Conservation (phyloP, 2,797 vertebrate genomes). For the Helostoma temminkii region DNA sequence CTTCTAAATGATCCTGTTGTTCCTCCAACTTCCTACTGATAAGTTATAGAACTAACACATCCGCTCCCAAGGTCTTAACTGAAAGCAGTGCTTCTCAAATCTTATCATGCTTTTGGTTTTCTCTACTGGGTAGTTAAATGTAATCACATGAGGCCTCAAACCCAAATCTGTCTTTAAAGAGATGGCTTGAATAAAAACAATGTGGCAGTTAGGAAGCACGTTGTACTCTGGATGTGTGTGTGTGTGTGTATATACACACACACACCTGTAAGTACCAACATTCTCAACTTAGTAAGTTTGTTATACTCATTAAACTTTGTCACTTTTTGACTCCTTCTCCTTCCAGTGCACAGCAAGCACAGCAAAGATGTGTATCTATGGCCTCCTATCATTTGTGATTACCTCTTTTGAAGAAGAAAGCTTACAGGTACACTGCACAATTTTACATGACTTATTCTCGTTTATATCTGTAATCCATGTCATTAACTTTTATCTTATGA, state of each 20-base stretch:
- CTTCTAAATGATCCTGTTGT: neutral
- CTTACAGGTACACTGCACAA: conserved; percentile 88
- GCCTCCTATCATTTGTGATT: conserved; percentile 95
- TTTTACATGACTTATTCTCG: neutral
- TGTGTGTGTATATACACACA: too few species aligned
- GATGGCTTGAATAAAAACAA: conserved; percentile 28
- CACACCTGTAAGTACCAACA: neutral
- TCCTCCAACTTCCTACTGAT: neutral
- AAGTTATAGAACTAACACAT: neutral
- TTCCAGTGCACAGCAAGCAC: conserved; percentile 95
- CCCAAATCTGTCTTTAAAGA: conserved; percentile 35
- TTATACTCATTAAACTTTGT: neutral
- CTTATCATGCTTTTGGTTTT: conserved; percentile 21
- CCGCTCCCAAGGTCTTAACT: neutral
- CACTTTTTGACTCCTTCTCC: neutral
- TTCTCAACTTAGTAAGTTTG: neutral
- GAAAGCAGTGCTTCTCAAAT: neutral
- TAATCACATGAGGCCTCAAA: conserved; percentile 17
- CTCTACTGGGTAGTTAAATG: conserved; percentile 21
- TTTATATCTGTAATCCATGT: neutral
- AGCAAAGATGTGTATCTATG: conserved; percentile 95
- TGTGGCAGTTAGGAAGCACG: conserved; percentile 14
- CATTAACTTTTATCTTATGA: neutral
- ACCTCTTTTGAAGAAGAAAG: conserved; percentile 95
- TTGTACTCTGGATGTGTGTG: neutral